Conservation (phyloP, 2,888 invertebrate species). For the Sclerodermus sp. region DNA sequence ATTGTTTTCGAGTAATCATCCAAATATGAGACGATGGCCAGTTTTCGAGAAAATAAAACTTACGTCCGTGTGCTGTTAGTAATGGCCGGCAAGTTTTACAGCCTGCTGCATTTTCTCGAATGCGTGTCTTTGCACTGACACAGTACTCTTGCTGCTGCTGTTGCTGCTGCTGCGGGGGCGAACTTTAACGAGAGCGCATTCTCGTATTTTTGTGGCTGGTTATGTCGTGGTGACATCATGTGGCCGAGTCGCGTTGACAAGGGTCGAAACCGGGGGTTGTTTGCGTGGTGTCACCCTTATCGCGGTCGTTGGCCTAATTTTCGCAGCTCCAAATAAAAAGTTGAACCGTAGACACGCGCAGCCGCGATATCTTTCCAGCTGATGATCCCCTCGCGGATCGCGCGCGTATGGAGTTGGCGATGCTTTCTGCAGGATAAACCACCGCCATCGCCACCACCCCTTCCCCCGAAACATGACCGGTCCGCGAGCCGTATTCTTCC, state of each 20-base stretch:
- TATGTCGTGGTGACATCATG: constrained; percentile 16
- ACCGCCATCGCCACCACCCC: too few species aligned
- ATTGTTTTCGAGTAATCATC: too few species aligned
- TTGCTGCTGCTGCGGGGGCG: constrained; percentile 1
- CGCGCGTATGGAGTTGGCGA: too few species aligned
- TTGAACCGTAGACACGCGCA: constrained; percentile 17
- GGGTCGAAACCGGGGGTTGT: constrained; percentile 32
- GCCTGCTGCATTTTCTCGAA: too few species aligned
- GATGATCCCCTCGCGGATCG: constrained; percentile 20
- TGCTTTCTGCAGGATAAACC: too few species aligned
- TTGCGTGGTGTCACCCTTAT: constrained; percentile 37
- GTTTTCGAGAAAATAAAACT: too few species aligned
- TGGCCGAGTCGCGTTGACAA: constrained; percentile 28
- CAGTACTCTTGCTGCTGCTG: background rate
- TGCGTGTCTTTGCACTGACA: too few species aligned
- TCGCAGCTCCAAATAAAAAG: constrained; percentile 32
- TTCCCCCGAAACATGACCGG: too few species aligned
- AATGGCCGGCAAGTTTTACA: too few species aligned
- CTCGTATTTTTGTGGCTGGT: constrained; percentile 24
- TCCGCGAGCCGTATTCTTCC: too few species aligned
- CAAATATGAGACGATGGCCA: too few species aligned
- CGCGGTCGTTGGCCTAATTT: constrained; percentile 38
- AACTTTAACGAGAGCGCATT: constrained; percentile 24
- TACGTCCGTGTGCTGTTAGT: too few species aligned
- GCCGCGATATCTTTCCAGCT: constrained; percentile 28